phyloP scores from a whole-genome alignment of 92 coral and sea anemone species.

The Isaurus tuberculatus region DNA sequence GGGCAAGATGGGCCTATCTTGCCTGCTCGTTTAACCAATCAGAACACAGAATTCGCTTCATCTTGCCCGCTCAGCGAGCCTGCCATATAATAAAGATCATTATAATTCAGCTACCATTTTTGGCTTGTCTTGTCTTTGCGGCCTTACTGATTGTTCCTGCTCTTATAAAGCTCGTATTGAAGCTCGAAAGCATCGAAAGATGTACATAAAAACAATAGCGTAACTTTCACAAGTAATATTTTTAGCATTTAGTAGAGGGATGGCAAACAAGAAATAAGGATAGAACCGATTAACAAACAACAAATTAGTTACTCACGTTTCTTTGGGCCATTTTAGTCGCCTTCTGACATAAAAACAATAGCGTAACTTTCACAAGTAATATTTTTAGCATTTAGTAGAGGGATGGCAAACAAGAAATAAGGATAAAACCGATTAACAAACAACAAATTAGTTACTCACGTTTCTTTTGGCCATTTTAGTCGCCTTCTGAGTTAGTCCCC shows the following conservation, averaged over 20 bases:
- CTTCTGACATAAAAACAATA: background rate
- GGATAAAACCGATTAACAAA: background rate
- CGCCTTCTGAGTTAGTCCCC: background rate
- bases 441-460: background rate
- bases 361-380: background rate
- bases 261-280: conserved; percentile 9
- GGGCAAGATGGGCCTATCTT: no score
- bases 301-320: background rate
- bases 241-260: conserved; percentile 4
- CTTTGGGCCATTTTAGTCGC: background rate
- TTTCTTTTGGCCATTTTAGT: background rate
- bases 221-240: background rate
- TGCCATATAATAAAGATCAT: no score
- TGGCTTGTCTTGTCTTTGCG: no score
- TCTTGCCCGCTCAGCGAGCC: no score
- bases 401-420: conserved; percentile 9
- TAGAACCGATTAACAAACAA: background rate
- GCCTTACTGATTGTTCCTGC: no score
- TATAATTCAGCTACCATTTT: no score
- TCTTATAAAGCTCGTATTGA: background rate
- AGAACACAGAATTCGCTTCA: no score
- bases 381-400: conserved; percentile 1
- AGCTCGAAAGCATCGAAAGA: conserved; percentile 3
- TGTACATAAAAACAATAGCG: conserved; percentile 6
- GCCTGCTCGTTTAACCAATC: no score